Conservation (phyloP, 2,888 invertebrate genomes). For the Rhynchonema sp. region DNA sequence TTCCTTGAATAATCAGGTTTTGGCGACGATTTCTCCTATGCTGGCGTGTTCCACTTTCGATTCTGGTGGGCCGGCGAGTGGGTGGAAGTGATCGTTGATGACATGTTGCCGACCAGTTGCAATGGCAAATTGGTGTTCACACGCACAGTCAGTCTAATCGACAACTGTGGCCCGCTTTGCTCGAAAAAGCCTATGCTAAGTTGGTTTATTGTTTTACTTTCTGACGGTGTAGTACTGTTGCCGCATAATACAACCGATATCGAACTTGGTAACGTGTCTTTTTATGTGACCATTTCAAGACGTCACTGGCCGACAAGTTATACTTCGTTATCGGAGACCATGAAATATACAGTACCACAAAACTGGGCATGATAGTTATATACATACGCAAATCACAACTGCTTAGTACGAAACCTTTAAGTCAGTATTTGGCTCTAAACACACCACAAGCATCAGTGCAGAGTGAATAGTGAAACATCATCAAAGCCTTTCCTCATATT, state of each 20-base stretch:
- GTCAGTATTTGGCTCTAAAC: too few relatives aligned
- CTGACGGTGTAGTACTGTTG: not conserved
- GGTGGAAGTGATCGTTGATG: conserved; percentile 47
- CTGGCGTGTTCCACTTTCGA: conserved; percentile 46
- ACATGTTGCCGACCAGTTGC: conserved; percentile 65
- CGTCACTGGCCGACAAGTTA: too few relatives aligned
- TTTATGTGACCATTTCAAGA: too few relatives aligned
- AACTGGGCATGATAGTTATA: too few relatives aligned
- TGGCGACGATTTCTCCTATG: conserved; percentile 33
- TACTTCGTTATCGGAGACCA: too few relatives aligned
- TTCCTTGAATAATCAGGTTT: too few relatives aligned
- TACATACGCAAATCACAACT: too few relatives aligned
- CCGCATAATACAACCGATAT: not conserved
- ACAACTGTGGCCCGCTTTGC: conserved; percentile 66
- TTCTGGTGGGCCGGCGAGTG: conserved; percentile 28
- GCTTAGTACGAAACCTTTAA: too few relatives aligned
- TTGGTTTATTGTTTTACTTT: conserved; percentile 34
- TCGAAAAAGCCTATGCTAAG: conserved; percentile 85
- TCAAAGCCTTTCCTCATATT: too few relatives aligned
- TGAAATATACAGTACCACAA: too few relatives aligned
- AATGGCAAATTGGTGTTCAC: conserved; percentile 65
- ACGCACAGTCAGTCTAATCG: conserved; percentile 57
- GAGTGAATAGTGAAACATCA: too few relatives aligned
- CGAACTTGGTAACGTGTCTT: not conserved
- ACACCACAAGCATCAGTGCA: too few relatives aligned